Evolutionary conservation across 2,888 invertebrate genomes (phyloP).

Genomic region (Phaedon cochleariae): DNA sequence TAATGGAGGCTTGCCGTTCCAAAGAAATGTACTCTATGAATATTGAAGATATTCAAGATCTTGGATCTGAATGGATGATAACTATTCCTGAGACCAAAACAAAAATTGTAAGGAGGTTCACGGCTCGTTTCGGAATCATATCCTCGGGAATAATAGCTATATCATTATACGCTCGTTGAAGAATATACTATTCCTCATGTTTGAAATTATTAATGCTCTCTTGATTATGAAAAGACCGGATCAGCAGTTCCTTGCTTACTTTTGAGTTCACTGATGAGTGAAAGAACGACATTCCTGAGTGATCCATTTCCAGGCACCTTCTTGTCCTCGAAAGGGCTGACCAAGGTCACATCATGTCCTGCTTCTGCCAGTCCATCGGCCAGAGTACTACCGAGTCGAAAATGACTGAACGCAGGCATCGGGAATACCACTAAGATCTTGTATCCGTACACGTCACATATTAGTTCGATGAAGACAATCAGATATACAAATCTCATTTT

Average conservation of each 20-base stretch:
- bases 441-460: conserved; percentile 24
- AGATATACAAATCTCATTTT: not conserved
- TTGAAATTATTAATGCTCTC: no score
- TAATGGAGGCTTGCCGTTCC: no score
- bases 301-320: conserved; percentile 38
- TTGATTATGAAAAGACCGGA: no score
- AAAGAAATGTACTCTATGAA: no score
- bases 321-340: conserved; percentile 64
- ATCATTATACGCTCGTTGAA: no score
- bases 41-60: no score
- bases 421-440: conserved; percentile 46
- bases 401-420: conserved; percentile 54
- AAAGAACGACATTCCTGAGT: conserved; percentile 15
- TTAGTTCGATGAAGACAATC: not conserved
- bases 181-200: no score
- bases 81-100: no score
- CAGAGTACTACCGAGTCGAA: conserved; percentile 52
- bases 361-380: conserved; percentile 46
- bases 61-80: no score
- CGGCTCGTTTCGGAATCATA: no score
- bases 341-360: conserved; percentile 58
- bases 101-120: no score
- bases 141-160: no score
- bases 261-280: conserved; percentile 33
- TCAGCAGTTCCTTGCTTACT: conserved; percentile 63